A percentile compares a stretch with the other conserved stretches of the same genome.
Conservation (phyloP, 1,140 invertebrate genomes). For the Heliconius nattereri region DNA sequence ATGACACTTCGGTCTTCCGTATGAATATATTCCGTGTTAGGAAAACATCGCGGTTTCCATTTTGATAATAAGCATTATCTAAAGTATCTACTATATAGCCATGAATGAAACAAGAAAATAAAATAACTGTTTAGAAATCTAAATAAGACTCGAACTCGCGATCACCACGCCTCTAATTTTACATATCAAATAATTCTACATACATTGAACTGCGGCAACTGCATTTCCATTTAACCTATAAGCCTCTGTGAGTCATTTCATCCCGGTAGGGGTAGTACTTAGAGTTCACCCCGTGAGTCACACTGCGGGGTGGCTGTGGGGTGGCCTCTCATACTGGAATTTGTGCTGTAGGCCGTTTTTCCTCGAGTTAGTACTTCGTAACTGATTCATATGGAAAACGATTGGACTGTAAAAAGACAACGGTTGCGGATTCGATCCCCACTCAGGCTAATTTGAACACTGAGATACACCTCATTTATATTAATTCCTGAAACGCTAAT, state of each 20-base stretch:
- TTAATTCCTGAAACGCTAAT: too few relatives aligned
- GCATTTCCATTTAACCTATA: not conserved
- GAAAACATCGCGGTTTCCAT: too few relatives aligned
- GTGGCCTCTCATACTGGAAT: not conserved
- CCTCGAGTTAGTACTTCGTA: not conserved
- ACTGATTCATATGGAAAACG: not conserved
- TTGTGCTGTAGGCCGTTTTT: not conserved
- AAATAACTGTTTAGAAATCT: too few relatives aligned
- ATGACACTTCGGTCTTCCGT: too few relatives aligned
- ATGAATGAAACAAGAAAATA: too few relatives aligned
- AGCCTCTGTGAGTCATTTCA: not conserved
- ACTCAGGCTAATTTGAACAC: too few relatives aligned
- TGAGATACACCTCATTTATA: too few relatives aligned
- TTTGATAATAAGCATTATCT: too few relatives aligned
- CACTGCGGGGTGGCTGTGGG: not conserved
- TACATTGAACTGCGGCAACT: not conserved
- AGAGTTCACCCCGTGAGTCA: not conserved
- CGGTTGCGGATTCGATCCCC: not conserved
- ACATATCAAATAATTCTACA: not conserved
- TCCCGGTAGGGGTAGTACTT: constrained; percentile 7
- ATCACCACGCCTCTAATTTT: not conserved
- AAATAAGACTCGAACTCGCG: too few relatives aligned
- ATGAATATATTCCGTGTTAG: too few relatives aligned
- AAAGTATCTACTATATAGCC: too few relatives aligned
- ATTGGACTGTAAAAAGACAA: not conserved